Base-by-base conservation (phyloP, 37 sponge, comb jelly and placozoan species). In the Mnemiopsis leidyi region DNA sequence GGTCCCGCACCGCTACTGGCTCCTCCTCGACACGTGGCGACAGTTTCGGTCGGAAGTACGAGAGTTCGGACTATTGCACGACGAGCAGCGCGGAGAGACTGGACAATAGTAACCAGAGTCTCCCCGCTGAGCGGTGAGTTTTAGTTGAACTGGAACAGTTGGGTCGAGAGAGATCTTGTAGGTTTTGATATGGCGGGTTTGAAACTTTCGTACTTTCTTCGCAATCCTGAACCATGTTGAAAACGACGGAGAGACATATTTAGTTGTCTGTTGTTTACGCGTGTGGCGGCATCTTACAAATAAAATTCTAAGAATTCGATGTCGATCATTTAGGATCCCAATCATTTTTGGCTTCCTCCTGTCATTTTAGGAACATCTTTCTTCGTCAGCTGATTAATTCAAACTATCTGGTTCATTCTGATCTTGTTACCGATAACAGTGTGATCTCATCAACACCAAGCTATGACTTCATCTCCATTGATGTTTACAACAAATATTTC, bases 71-170 rank as follows among this genome's bases (percentile, higher is more conserved):
- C 61, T 38, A 85, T 33, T n/a, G 30, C 20, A n/a, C 30, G 75
- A 71, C 30, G 20, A 32, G 23, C 29, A 85, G 90, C 48, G 90
- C 61, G 9, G 90, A 85, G 28, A 85, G 90, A 85, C 90, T 85
- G 35, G 90, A 85, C 26, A 33, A 85, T 33, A 85, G 90, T 61
- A 85, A 39, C 29, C 90, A 85, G 90, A 85, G 90, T 26, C 90
- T 85, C 5, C 90, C 90, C 39, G 90, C 90, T 38, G 90, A 85
- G 29, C 33, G 90, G 90, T 85, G 5, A 82, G 30, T 71, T 71
- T 29, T 23, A 29, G 75, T 23, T 18, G 30, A n/a, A 71, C 20
- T 29, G 30, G 75, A 71, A 23, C 30, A 23, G 75, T 25, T 23
- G 30, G 75, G 3, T 71, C n/a, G n/a, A n/a, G n/a, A n/a, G n/a